Base-by-base conservation (phyloP, 2,888 invertebrate genomes). In the Tachina lurida region DNA sequence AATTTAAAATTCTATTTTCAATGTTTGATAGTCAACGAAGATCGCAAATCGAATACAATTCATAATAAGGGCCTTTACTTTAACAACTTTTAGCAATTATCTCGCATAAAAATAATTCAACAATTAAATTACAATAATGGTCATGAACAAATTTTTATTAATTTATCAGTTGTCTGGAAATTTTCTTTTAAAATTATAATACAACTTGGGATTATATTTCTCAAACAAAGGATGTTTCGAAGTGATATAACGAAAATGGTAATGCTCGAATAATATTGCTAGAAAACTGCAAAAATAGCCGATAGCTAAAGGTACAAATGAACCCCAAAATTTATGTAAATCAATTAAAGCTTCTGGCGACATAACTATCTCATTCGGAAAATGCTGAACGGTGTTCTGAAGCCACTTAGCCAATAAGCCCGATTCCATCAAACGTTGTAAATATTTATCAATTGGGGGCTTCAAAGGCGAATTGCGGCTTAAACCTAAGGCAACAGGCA, bases 391-490 rank as follows among this genome's bases (percentile, higher is more conserved):
- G 0, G 95, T 95, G 90, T 97, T 97, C 83, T 94, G 95, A 2
- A 96, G 91, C 97, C 97, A 97, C 90, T 97, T 97, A 82, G 95
- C 93, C 0, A 97, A 94, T 8, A 97, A 93, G 13, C 97, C 97
- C 31, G 95, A 95, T 93, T 97, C 97, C 0, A 95, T 94, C 12
- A 97, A 94, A 68, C 95, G 93, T 87, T 95, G 93, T 58, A 97
- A 94, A 88, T 95, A 94, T 87, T 94, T 93, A 90, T 97, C 96
- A 22, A 96, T 94, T 84, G 94, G 93, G 0, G 94, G 94, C 89
- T 96, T 96, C 8, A 97, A 91, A 0, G 97, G 96, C 0, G 97
- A 97, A 91, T 97, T 97, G 89, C 96, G 97, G 89, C 96, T 96
- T 88, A 97, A 94, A 0, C 97, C 97, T 84, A 97, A 93, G 0